phyloP scores from a whole-genome alignment of 2,797 vertebrate species.

The Oophaga sylvatica region DNA sequence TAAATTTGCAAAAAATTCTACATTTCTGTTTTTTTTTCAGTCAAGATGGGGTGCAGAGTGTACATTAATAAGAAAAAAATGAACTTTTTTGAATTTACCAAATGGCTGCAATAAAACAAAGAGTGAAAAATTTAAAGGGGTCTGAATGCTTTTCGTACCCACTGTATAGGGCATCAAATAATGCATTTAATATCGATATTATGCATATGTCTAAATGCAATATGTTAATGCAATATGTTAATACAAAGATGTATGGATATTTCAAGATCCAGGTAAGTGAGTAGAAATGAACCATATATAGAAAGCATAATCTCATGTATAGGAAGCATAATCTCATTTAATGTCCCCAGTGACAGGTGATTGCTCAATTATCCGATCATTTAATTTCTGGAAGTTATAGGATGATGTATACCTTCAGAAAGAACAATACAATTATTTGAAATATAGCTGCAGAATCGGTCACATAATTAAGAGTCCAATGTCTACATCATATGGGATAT shows the following conservation, averaged over 20 bases:
- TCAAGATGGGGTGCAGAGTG: too few relatives aligned
- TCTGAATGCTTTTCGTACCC: too few relatives aligned
- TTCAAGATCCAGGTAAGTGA: constrained; percentile 4
- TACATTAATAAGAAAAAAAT: too few relatives aligned
- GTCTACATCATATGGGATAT: background rate
- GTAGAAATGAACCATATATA: background rate
- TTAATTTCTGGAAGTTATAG: background rate
- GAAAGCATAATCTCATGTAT: background rate
- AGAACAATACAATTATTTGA: background rate
- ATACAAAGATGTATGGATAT: background rate
- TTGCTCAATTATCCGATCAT: background rate
- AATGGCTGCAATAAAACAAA: too few relatives aligned
- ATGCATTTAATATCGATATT: background rate
- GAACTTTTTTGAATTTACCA: too few relatives aligned
- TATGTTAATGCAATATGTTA: background rate
- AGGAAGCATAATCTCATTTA: background rate
- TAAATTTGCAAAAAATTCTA: too few relatives aligned
- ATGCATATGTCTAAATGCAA: background rate
- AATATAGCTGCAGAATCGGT: background rate
- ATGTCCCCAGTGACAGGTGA: background rate
- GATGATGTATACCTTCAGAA: background rate
- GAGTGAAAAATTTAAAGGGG: too few relatives aligned
- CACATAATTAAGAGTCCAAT: background rate
- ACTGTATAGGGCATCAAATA: background rate
- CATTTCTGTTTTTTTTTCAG: too few relatives aligned